A percentile compares a stretch with the other conserved stretches of the same genome.
These are phyloP conservation scores for Gallirallus australis DNA, from an alignment of 2,797 vertebrate genomes.

Conservation along the genomic window DNA sequence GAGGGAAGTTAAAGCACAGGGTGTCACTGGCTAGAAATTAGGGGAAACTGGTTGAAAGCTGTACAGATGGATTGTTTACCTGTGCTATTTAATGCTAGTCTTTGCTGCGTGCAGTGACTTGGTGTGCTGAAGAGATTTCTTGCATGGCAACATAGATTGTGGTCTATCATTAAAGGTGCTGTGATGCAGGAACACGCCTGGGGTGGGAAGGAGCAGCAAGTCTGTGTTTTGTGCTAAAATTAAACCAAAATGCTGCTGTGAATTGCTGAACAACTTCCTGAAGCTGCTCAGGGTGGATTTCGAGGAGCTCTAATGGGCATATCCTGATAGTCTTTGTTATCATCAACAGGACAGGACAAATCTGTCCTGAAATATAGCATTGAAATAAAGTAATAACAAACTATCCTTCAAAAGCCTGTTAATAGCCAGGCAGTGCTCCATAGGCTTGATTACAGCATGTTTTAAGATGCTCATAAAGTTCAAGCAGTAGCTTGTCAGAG, in stretches of 20 bases:
- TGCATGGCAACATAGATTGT: not conserved
- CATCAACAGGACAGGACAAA: not conserved
- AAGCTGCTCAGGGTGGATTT: not conserved
- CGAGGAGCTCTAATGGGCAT: not conserved
- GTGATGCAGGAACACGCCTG: rapidly evolving
- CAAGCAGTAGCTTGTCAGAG: conserved; percentile 1
- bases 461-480: not conserved
- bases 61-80: rapidly evolving
- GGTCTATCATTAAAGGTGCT: not conserved
- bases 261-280: not conserved
- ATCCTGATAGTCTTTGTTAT: not conserved
- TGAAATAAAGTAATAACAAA: conserved; percentile 11
- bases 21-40: not conserved
- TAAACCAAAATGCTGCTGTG: not conserved
- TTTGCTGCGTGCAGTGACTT: not conserved
- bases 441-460: not conserved
- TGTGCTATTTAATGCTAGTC: not conserved
- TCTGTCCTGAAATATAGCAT: not conserved
- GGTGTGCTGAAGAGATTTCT: not conserved
- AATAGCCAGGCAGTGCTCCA: not conserved
- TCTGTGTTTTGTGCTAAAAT: not conserved
- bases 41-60: not conserved
- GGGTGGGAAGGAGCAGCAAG: not conserved
- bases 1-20: not conserved
- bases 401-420: not conserved